Conservation (phyloP, 1,140 invertebrate genomes). For the Rhopalosiphum maidis region DNA sequence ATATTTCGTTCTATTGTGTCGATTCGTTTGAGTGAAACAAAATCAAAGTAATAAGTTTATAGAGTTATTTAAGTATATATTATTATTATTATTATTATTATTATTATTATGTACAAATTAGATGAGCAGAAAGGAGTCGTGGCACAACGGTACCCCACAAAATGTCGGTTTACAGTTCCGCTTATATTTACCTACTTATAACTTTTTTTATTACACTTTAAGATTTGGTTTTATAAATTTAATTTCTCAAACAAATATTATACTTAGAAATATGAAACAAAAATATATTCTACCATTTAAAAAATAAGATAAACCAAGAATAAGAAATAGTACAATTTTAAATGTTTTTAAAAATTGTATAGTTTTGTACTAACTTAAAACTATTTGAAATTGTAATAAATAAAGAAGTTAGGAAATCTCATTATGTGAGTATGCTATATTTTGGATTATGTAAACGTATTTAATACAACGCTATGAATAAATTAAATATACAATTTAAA, state of each 20-base stretch:
- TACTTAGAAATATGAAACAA: background rate
- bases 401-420: no score
- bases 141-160: background rate
- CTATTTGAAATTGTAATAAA: no score
- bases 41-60: conserved; percentile 4
- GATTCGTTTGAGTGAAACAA: background rate
- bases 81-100: no score
- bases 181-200: background rate
- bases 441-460: no score
- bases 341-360: no score
- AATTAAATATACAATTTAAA: no score
- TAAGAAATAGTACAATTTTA: no score
- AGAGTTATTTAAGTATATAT: background rate
- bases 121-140: background rate
- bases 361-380: no score
- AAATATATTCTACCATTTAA: background rate
- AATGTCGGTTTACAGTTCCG: background rate
- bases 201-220: background rate
- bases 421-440: no score
- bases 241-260: background rate
- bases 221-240: background rate
- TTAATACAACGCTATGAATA: no score
- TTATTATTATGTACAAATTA: background rate
- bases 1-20: background rate
- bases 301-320: no score